A percentile compares a stretch with the other conserved stretches of the same genome.
Conservation (phyloP, 2,113 vertebrate genomes). For the Cyprinodon tularosa region DNA sequence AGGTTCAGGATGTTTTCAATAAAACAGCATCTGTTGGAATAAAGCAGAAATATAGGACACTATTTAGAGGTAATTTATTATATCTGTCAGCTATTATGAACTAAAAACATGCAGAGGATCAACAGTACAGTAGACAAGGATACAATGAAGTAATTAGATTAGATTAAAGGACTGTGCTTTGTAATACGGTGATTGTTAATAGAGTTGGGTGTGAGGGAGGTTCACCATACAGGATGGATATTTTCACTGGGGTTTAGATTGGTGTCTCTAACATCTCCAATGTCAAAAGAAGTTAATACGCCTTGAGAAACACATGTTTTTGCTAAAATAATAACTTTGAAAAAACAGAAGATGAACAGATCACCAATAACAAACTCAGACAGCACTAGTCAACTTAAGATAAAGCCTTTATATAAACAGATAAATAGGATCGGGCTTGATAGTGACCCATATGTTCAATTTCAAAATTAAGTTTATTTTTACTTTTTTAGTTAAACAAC, state of each 20-base stretch:
- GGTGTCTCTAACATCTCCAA: not conserved
- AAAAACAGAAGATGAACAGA: not conserved
- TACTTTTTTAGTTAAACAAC: too few relatives aligned
- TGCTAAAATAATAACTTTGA: not conserved
- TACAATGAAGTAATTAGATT: not conserved
- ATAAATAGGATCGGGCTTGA: too few relatives aligned
- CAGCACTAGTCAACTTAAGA: not conserved
- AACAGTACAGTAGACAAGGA: not conserved
- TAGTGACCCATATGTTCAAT: too few relatives aligned
- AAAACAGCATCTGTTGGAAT: slow-evolving; percentile 17
- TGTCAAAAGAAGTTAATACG: not conserved
- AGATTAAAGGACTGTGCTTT: not conserved
- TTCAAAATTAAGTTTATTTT: too few relatives aligned
- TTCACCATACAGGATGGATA: not conserved
- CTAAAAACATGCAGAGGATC: not conserved
- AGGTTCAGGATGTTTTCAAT: slow-evolving; percentile 22
- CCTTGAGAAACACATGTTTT: not conserved
- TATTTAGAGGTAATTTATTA: not conserved
- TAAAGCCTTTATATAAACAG: too few relatives aligned
- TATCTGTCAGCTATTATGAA: slow-evolving; percentile 14
- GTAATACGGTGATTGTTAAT: not conserved
- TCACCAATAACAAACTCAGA: not conserved
- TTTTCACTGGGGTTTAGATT: not conserved
- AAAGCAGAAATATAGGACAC: slow-evolving; percentile 3
- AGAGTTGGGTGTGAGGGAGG: not conserved